phyloP scores from a whole-genome alignment of 2,888 invertebrate genomes.

The Aleiodes alternator region DNA sequence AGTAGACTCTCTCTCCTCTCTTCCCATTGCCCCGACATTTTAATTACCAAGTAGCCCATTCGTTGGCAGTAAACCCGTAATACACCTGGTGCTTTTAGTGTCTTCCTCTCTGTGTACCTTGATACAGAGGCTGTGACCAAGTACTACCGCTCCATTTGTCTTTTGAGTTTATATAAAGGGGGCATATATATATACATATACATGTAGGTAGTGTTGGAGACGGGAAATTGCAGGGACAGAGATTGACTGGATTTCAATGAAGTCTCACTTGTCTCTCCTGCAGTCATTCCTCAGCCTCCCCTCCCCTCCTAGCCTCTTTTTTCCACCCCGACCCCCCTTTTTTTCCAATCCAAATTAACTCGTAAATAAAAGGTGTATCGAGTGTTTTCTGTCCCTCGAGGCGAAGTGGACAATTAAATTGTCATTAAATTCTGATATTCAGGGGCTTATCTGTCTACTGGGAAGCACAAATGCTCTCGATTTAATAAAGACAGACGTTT shows the following conservation, averaged over 20 bases:
- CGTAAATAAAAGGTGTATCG: slow-evolving; percentile 32
- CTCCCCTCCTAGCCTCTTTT: no score
- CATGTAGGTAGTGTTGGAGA: slow-evolving; percentile 30
- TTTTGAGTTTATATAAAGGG: slow-evolving; percentile 68
- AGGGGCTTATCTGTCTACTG: slow-evolving; percentile 24
- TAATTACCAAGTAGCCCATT: slow-evolving; percentile 67
- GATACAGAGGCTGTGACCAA: slow-evolving; percentile 34
- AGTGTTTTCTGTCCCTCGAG: background rate
- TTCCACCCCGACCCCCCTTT: slow-evolving; percentile 34
- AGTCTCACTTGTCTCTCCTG: slow-evolving; percentile 53
- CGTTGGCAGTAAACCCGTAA: slow-evolving; percentile 63
- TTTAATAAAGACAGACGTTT: slow-evolving; percentile 53
- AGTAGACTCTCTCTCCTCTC: slow-evolving; percentile 45
- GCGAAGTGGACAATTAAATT: slow-evolving; percentile 24
- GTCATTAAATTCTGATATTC: slow-evolving; percentile 32
- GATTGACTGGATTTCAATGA: slow-evolving; percentile 69
- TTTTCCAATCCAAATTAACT: slow-evolving; percentile 23
- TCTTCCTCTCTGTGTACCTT: slow-evolving; percentile 60
- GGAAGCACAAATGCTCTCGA: slow-evolving; percentile 23
- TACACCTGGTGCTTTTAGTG: slow-evolving; percentile 68
- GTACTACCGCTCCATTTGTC: slow-evolving; percentile 66
- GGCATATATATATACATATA: background rate
- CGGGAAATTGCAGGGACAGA: slow-evolving; percentile 53
- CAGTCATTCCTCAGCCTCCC: slow-evolving; percentile 29
- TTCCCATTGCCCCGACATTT: slow-evolving; percentile 62